A percentile compares a stretch with the other conserved stretches of the same genome.
Conservation (phyloP, 2,113 vertebrate species). For the Psettodes erumei region DNA sequence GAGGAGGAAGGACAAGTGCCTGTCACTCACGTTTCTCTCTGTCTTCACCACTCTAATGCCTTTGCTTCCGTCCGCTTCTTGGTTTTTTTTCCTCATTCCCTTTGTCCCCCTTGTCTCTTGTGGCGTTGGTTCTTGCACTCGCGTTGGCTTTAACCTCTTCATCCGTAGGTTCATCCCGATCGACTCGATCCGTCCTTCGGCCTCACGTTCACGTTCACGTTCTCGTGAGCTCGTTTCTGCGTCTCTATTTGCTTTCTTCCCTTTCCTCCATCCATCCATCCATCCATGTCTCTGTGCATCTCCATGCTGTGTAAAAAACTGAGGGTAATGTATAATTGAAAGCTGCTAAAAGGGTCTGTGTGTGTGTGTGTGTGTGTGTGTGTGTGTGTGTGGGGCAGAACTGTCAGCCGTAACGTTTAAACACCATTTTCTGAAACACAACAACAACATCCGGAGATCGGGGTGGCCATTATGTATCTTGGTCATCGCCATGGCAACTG, state of each 20-base stretch:
- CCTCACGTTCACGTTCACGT: no score
- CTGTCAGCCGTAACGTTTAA: constrained; percentile 14
- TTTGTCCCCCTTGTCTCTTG: not conserved
- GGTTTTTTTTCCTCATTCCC: not conserved
- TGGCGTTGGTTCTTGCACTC: not conserved
- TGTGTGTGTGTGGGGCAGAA: no score
- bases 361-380: no score
- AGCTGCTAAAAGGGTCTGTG: constrained; percentile 51
- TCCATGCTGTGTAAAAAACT: not conserved
- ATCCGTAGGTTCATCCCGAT: constrained; percentile 9
- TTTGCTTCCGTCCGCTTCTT: no score
- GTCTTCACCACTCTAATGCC: no score
- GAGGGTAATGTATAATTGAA: constrained; percentile 61
- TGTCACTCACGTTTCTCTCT: constrained; percentile 2
- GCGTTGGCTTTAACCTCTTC: constrained; percentile 26
- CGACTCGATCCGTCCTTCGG: constrained; percentile 24
- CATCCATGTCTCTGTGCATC: constrained; percentile 1
- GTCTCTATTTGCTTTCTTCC: not conserved
- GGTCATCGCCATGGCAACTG: constrained; percentile 31
- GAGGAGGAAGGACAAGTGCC: not conserved
- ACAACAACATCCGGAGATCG: constrained; percentile 5
- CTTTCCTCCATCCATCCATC: not conserved
- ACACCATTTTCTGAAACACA: constrained; percentile 26
- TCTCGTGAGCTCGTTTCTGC: constrained; percentile 1
- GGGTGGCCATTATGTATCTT: constrained; percentile 17